phyloP scores from a whole-genome alignment of 2,888 invertebrate species.

The Caradrina kadenii region DNA sequence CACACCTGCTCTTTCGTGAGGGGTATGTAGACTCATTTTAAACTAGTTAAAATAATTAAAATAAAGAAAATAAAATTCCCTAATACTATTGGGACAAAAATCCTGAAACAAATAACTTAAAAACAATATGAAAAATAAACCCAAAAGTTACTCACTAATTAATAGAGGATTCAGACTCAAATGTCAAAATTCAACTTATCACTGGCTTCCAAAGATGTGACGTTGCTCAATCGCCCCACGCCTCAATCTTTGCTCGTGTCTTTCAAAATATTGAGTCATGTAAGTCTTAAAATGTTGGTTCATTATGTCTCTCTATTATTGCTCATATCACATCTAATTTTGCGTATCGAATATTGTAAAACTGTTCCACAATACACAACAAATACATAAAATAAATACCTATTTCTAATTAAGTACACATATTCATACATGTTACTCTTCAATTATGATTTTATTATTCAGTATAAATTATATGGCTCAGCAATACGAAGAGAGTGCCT shows the following conservation, averaged over 20 bases:
- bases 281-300: conserved; percentile 80
- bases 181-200: conserved; percentile 82
- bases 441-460: conserved; percentile 66
- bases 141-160: conserved; percentile 90
- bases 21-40: conserved; percentile 85
- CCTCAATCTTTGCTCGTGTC: conserved; percentile 71
- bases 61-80: conserved; percentile 90
- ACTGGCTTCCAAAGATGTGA: conserved; percentile 75
- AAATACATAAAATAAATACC: conserved; percentile 85
- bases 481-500: conserved; percentile 74
- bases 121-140: conserved; percentile 90
- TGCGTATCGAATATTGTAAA: conserved; percentile 82
- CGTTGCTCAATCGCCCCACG: conserved; percentile 58
- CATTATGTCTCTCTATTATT: conserved; percentile 87
- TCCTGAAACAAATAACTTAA: conserved; percentile 91
- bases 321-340: conserved; percentile 89
- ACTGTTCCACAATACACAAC: conserved; percentile 85
- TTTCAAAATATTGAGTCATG: conserved; percentile 78
- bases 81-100: conserved; percentile 91
- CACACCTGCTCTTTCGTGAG: conserved; percentile 86
- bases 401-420: conserved; percentile 89
- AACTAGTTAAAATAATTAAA: conserved; percentile 88
- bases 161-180: conserved; percentile 89
- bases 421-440: conserved; percentile 72
- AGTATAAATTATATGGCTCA: conserved; percentile 84